A percentile compares a stretch with the other conserved stretches of the same genome.
Evolutionary conservation across 2,797 vertebrate genomes (phyloP).

Genomic region (Acropternis orthonyx): DNA sequence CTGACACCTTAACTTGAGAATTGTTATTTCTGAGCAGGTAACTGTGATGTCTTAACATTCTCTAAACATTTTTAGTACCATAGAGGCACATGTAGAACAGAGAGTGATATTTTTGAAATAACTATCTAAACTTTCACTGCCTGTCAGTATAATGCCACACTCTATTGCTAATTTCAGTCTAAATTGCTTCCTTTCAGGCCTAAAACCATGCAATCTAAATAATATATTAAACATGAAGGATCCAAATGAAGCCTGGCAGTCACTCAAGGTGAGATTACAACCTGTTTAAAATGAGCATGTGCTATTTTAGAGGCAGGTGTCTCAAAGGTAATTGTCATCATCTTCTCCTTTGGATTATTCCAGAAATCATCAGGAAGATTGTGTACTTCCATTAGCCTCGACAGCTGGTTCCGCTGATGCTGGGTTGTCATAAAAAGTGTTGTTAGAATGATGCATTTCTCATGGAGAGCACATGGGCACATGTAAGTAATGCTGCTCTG

Average conservation of each 20-base stretch:
- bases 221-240: conserved; percentile 69
- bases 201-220: conserved; percentile 63
- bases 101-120: conserved; percentile 29
- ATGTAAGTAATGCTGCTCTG: conserved; percentile 8
- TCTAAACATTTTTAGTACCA: conserved; percentile 20
- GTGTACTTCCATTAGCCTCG: conserved; percentile 60
- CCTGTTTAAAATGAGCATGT: conserved; percentile 57
- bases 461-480: background rate
- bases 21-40: conserved; percentile 1
- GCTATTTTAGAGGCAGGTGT: conserved; percentile 69
- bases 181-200: conserved; percentile 64
- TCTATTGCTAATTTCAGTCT: conserved; percentile 51
- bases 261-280: conserved; percentile 65
- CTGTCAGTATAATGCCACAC: conserved; percentile 47
- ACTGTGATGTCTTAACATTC: background rate
- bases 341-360: conserved; percentile 66
- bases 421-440: conserved; percentile 48
- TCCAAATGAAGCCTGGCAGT: conserved; percentile 68
- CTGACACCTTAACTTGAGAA: background rate
- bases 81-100: background rate
- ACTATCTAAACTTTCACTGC: conserved; percentile 21
- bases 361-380: conserved; percentile 70
- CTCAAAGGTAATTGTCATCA: conserved; percentile 70
- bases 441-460: conserved; percentile 49
- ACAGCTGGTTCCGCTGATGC: conserved; percentile 52